These are phyloP conservation scores for Microchirus variegatus DNA, from an alignment of 2,797 vertebrate genomes.

Conservation along the genomic window DNA sequence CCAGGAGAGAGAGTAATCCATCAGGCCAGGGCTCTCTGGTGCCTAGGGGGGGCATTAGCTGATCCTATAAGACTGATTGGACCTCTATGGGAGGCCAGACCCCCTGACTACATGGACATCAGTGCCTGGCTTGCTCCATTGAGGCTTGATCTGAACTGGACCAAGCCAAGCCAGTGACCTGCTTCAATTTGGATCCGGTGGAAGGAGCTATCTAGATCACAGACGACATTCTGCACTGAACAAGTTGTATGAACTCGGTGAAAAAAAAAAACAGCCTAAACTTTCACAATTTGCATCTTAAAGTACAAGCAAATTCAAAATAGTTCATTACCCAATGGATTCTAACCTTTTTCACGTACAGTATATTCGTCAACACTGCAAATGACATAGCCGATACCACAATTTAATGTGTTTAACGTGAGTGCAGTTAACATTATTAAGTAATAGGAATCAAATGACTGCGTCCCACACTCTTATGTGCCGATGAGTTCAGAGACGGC, in stretches of 20 bases:
- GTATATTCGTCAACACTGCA: slow-evolving; percentile 15
- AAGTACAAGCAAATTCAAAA: too few relatives aligned
- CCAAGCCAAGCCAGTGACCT: slow-evolving; percentile 75
- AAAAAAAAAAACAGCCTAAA: slow-evolving; percentile 5
- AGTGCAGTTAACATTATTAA: slow-evolving; percentile 42
- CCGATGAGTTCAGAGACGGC: slow-evolving; percentile 52
- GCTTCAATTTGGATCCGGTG: slow-evolving; percentile 66
- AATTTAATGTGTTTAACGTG: slow-evolving; percentile 33
- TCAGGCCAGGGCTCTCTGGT: slow-evolving; percentile 72
- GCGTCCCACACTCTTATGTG: slow-evolving; percentile 46
- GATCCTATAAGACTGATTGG: slow-evolving; percentile 80
- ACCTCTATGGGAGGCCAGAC: slow-evolving; percentile 70
- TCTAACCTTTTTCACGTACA: slow-evolving; percentile 8
- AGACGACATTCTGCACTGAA: slow-evolving; percentile 18
- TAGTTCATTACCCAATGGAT: too few relatives aligned
- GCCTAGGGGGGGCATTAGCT: slow-evolving; percentile 66
- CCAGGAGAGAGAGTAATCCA: slow-evolving; percentile 79
- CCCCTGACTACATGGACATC: slow-evolving; percentile 73
- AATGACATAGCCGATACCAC: slow-evolving; percentile 12
- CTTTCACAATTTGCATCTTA: too few relatives aligned
- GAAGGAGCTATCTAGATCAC: slow-evolving; percentile 56
- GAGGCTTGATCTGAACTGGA: slow-evolving; percentile 67
- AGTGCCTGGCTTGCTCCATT: slow-evolving; percentile 72
- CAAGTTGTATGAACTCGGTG: slow-evolving; percentile 11
- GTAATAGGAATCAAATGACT: slow-evolving; percentile 62